These are phyloP conservation scores for Pseudomyrmex sp. DNA, from an alignment of 1,140 invertebrate species.

Conservation along the genomic window DNA sequence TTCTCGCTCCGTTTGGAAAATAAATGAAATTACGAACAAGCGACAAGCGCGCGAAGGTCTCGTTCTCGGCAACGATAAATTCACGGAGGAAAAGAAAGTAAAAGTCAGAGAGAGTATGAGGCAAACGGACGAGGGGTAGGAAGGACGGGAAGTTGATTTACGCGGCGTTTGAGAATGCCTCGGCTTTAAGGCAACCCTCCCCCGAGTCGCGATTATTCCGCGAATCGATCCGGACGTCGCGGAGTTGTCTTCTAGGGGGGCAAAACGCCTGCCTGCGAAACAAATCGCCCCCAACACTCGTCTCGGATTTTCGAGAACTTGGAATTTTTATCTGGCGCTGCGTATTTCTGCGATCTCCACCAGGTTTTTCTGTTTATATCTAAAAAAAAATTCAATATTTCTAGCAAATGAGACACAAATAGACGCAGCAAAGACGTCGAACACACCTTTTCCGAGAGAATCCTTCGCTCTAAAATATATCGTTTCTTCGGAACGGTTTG, in stretches of 20 bases:
- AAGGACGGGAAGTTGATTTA: slow-evolving; percentile 30
- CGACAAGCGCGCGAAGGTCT: slow-evolving; percentile 49
- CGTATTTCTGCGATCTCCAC: too few relatives aligned
- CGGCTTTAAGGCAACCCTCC: slow-evolving; percentile 3
- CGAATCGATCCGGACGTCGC: slow-evolving; percentile 18
- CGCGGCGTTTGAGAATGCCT: slow-evolving; percentile 28
- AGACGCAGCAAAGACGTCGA: neutral
- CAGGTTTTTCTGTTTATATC: neutral
- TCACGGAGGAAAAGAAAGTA: slow-evolving; percentile 39
- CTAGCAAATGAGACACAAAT: neutral
- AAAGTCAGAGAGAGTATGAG: slow-evolving; percentile 31
- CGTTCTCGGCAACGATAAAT: slow-evolving; percentile 45
- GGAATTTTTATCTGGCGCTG: neutral
- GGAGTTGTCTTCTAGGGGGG: neutral
- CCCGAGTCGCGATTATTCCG: slow-evolving; percentile 25
- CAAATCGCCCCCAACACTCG: neutral
- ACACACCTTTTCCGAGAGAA: neutral
- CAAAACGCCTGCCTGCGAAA: neutral
- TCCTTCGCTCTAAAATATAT: slow-evolving; percentile 19
- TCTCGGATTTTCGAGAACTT: slow-evolving; percentile 8
- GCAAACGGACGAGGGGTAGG: neutral
- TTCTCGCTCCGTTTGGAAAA: slow-evolving; percentile 42
- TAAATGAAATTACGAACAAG: slow-evolving; percentile 47
- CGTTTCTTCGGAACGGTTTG: slow-evolving; percentile 28
- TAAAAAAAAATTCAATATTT: too few relatives aligned